Evolutionary conservation across 2,113 vertebrate genomes (phyloP).

Genomic region (Alexandromys fortis): DNA sequence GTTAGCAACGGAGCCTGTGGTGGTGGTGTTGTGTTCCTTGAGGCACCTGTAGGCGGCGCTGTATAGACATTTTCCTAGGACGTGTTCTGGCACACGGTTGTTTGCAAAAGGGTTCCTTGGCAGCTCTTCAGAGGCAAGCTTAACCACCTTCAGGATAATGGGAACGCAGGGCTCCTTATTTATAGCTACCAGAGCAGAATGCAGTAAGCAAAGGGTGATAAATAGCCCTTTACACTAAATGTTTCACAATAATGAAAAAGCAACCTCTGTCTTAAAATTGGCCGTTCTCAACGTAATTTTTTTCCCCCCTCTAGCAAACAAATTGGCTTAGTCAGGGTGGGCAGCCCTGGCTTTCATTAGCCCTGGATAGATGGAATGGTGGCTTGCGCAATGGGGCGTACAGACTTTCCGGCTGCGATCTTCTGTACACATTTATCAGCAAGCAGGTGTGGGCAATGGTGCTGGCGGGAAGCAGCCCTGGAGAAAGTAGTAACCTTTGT

Average conservation of each 20-base stretch:
- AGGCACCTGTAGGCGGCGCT: not conserved
- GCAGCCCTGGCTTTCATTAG: slow-evolving; percentile 82
- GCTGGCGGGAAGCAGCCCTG: slow-evolving; percentile 74
- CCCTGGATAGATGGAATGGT: slow-evolving; percentile 78
- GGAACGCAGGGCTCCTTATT: not conserved
- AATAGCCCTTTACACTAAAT: slow-evolving; percentile 58
- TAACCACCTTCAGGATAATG: not conserved
- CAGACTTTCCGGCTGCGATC: slow-evolving; percentile 79
- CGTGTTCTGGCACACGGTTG: fast-evolving
- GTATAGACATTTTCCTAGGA: not conserved
- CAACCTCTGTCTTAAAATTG: slow-evolving; percentile 66
- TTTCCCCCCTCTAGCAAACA: slow-evolving; percentile 62
- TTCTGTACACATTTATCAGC: slow-evolving; percentile 78
- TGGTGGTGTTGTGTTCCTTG: not conserved
- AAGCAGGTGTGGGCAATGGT: slow-evolving; percentile 64
- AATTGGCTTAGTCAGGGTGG: slow-evolving; percentile 77
- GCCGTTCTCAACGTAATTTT: slow-evolving; percentile 16
- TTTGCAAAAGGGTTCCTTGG: too few relatives aligned
- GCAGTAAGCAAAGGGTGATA: slow-evolving; percentile 73
- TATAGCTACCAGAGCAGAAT: slow-evolving; percentile 51
- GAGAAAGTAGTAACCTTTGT: slow-evolving; percentile 75
- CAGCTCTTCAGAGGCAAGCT: not conserved
- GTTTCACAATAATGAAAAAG: slow-evolving; percentile 72
- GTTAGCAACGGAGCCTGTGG: not conserved
- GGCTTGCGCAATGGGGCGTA: slow-evolving; percentile 81